Base-by-base conservation (phyloP, 2,113 vertebrate genomes). In the Pluvianellus socialis region DNA sequence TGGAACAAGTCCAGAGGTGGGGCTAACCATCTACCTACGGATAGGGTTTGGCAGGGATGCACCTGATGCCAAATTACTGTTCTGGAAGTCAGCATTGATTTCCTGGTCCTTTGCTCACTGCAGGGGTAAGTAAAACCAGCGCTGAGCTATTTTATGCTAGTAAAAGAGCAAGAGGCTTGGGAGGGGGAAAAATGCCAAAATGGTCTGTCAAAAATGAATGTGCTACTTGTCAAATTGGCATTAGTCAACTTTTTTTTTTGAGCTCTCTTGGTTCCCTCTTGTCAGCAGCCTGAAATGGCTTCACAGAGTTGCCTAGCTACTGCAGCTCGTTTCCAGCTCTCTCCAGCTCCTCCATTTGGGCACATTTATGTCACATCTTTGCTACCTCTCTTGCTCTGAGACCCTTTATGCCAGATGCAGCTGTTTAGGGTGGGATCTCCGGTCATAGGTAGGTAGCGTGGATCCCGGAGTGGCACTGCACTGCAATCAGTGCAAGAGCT, bases 391-490 rank as follows among this genome's bases (percentile, higher is more conserved):
- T 52, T 2, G 0, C 35, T 38, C 10, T 21, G 20, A 56, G 56
- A 63, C 9, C 13, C 26, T 30, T 1, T 1, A 1, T 47, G 33
- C 28, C 72, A 80, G 30, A 45, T 38, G 24, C 33, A 80, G 53
- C 19, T 66, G 26, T 33, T 87, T 8, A 19, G 58, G 30, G 8
- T 44, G 16, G 33, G 14, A 77, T 62, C 9, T 58, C 40, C 56
- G 32, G 14, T 8, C 5, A 1, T 2, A 6, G 2, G 3, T 6
- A 21, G 1, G 4, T 8, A 17, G 6, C 20, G 8, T 24, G 44
- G 40, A n/a, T 40, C 26, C 44, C 1, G 1, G 19, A 27, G 14
- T 1, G 7, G 15, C 12, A 15, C 32, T 26, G 42, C 55, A 30
- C 12, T 14, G 55, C 68, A 58, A 2, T 3, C n/a, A 30, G 21